These are phyloP conservation scores for Siphamia tubifer DNA, from an alignment of 2,113 vertebrate species.

Conservation along the genomic window DNA sequence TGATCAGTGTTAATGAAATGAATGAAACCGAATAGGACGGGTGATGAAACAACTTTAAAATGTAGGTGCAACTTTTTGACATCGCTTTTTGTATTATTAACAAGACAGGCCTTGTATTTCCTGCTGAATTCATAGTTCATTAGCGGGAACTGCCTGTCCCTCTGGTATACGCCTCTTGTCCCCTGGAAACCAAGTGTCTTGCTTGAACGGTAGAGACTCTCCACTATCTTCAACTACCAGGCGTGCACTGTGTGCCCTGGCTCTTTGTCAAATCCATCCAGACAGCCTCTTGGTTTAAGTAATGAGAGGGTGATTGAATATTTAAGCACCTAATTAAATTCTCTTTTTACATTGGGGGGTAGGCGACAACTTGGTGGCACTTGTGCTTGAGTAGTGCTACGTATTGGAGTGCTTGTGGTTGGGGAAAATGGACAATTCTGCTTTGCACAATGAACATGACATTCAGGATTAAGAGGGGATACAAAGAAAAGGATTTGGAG, in stretches of 20 bases:
- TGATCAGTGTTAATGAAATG: not conserved
- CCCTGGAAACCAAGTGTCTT: constrained; percentile 26
- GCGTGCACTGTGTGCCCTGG: constrained; percentile 34
- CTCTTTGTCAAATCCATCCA: constrained; percentile 58
- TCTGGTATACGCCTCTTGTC: constrained; percentile 28
- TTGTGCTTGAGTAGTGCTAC: constrained; percentile 27
- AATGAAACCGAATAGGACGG: not conserved
- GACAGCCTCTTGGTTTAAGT: constrained; percentile 55
- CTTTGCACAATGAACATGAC: constrained; percentile 12
- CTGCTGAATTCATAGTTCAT: constrained; percentile 36
- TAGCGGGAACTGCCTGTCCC: constrained; percentile 8
- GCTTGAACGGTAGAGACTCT: constrained; percentile 13
- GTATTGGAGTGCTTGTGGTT: constrained; percentile 1
- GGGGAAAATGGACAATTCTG: not conserved
- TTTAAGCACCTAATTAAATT: constrained; percentile 62
- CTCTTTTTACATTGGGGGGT: constrained; percentile 29
- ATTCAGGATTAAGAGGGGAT: constrained; percentile 22
- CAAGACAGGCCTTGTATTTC: constrained; percentile 15
- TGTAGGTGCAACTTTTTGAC: constrained; percentile 31
- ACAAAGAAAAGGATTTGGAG: constrained; percentile 20
- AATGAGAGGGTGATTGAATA: constrained; percentile 66
- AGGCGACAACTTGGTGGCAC: constrained; percentile 26
- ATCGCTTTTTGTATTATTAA: constrained; percentile 17
- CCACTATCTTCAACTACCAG: constrained; percentile 63
- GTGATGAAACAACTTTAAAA: constrained; percentile 40